Conservation (phyloP, 37 sponge, comb jelly and placozoan species). For the Beroe ovata region DNA sequence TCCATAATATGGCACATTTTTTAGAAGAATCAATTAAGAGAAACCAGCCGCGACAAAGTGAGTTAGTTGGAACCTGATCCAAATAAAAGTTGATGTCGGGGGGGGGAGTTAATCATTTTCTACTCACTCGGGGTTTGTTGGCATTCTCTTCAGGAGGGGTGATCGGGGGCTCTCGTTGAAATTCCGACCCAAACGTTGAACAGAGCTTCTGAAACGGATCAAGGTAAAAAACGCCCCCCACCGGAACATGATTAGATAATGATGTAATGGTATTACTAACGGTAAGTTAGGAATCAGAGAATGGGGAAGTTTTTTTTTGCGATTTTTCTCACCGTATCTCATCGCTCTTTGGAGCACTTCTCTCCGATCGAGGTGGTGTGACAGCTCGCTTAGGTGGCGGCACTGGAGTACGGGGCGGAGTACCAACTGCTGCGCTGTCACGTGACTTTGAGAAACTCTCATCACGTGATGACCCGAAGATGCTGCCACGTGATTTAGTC, state of each 20-base stretch:
- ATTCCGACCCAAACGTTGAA: background rate
- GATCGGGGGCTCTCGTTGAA: slow-evolving; percentile 6
- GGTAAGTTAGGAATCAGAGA: no score
- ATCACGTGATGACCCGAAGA: background rate
- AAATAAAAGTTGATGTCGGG: background rate
- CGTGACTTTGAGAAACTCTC: background rate
- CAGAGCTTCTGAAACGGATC: no score
- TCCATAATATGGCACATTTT: no score
- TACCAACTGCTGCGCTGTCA: background rate
- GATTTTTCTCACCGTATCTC: background rate
- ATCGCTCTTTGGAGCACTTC: background rate
- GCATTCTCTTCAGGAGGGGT: slow-evolving; percentile 1
- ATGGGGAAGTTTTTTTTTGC: no score
- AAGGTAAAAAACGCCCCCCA: no score
- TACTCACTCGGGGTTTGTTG: slow-evolving; percentile 32
- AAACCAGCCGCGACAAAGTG: no score
- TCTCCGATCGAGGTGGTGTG: slow-evolving; percentile 9
- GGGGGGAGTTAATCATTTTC: background rate
- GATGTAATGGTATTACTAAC: no score
- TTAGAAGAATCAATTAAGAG: no score
- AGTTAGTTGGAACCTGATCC: no score
- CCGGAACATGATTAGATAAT: no score
- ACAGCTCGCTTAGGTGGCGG: background rate
- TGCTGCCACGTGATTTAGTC: background rate
- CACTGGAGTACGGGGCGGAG: background rate